Base-by-base conservation (phyloP, 1,140 invertebrate species). In the Tetramorium alpestre region DNA sequence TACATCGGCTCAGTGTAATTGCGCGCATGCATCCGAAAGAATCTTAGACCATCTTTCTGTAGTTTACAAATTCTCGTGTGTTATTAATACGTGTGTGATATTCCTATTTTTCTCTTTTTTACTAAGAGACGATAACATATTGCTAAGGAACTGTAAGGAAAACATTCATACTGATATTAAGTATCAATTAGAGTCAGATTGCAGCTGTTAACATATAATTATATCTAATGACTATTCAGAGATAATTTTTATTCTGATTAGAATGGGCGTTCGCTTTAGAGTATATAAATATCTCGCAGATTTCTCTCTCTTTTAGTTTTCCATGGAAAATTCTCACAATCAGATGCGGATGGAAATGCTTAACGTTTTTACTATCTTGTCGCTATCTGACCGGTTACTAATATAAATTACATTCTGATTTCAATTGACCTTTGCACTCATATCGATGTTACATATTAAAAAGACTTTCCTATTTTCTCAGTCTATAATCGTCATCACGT, bases 1-100 rank as follows among this genome's bases (percentile, higher is more conserved):
- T 60, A 85, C 18, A 28, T 80, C 47, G 64, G 18, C 22, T 73
- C 22, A 64, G 41, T 47, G 8, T 85, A 67, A 85, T 85, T 78
- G 44, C 51, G 54, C 41, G 47, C 54, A 80, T 8, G 22, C 22
- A 6, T 51, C 28, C 18, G 54, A 38, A 11, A 18, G 8, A 47
- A 62, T 62, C 69, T 82, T 33, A 22, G 11, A 82, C 1, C 22
- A 44, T 56, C 72, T 72, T 28, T 60, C 4, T 82, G 54, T 58
- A 60, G 49, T 82, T 82, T 28, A 82, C 11, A 25, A 67, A n/a
- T 44, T 54, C 8, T 56, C 22, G 33, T 6, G 13, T 33, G 13
- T 67, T 25, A 38, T 13, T 18, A 8, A 62, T 10, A 56, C 6
- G 13, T 1, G 33, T 22, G 49, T 6, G 25, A 33, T 44, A 81